phyloP scores from a whole-genome alignment of 35 echinoderm and acorn worm genomes.

The Apostichopus japonicus region DNA sequence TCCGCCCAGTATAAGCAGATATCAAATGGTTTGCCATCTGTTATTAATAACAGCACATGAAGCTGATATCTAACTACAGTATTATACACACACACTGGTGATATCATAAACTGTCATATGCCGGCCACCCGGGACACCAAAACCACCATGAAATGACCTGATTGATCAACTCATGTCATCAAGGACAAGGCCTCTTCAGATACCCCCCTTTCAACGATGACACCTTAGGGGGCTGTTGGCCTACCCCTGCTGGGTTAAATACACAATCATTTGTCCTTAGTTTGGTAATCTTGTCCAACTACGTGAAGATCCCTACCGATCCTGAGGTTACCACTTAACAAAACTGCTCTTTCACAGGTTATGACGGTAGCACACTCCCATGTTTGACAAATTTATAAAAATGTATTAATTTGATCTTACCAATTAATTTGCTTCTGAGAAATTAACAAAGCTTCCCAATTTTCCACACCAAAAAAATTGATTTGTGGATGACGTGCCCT shows the following conservation, averaged over 20 bases:
- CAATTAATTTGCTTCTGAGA: too few species aligned
- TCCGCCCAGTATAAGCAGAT: neutral
- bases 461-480: too few species aligned
- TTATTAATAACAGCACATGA: neutral
- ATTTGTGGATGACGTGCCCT: too few species aligned
- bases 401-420: too few species aligned
- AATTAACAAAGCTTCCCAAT: too few species aligned
- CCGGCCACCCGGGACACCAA: neutral
- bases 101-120: slow-evolving; percentile 24
- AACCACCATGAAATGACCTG: slow-evolving; percentile 1
- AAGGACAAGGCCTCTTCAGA: slow-evolving; percentile 12
- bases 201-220: slow-evolving; percentile 9
- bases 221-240: slow-evolving; percentile 28
- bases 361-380: too few species aligned
- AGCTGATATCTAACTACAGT: neutral
- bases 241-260: slow-evolving; percentile 45
- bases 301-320: slow-evolving; percentile 5
- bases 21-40: neutral
- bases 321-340: neutral
- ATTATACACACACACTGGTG: neutral
- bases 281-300: slow-evolving; percentile 21
- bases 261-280: slow-evolving; percentile 42
- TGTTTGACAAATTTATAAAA: too few species aligned
- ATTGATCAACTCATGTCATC: slow-evolving; percentile 10
- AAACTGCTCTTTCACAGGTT: too few species aligned